Evolutionary conservation across 2,888 invertebrate species (phyloP).

Genomic region (Cosmopolites sordidus): DNA sequence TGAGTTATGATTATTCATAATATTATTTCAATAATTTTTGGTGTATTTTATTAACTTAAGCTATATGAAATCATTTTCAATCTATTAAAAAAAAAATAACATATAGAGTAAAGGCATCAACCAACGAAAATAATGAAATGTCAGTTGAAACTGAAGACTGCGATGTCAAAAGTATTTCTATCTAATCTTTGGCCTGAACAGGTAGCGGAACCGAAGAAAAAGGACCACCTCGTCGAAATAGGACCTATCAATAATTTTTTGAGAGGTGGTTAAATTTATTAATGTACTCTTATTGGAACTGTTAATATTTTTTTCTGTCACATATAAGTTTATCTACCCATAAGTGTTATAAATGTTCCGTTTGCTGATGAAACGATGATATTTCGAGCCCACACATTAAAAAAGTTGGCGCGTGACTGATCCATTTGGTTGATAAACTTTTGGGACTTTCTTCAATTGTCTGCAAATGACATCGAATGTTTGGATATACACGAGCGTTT

Average conservation of each 20-base stretch:
- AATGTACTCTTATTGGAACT: slow-evolving; percentile 12
- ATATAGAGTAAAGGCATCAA: no score
- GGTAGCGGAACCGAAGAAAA: slow-evolving; percentile 5
- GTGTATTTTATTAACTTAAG: no score
- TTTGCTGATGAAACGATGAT: slow-evolving; percentile 10
- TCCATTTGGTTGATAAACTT: slow-evolving; percentile 3
- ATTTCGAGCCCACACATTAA: slow-evolving; percentile 12
- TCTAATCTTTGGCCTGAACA: background rate
- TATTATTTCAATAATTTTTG: no score
- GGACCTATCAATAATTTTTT: slow-evolving; percentile 8
- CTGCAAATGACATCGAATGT: no score
- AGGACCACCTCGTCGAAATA: slow-evolving; percentile 18
- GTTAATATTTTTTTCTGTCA: slow-evolving; percentile 18
- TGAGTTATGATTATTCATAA: no score
- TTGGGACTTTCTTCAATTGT: background rate
- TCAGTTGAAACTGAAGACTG: no score
- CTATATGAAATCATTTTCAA: no score
- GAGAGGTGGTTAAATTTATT: slow-evolving; percentile 13
- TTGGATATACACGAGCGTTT: no score
- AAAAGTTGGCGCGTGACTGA: slow-evolving; percentile 5
- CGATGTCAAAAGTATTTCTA: background rate
- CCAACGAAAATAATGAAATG: no score
- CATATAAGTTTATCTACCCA: slow-evolving; percentile 7
- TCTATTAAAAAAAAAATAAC: no score
- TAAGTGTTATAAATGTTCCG: slow-evolving; percentile 16